Conservation (phyloP, 2,797 vertebrate genomes). For the Halcyon leucocephala region DNA sequence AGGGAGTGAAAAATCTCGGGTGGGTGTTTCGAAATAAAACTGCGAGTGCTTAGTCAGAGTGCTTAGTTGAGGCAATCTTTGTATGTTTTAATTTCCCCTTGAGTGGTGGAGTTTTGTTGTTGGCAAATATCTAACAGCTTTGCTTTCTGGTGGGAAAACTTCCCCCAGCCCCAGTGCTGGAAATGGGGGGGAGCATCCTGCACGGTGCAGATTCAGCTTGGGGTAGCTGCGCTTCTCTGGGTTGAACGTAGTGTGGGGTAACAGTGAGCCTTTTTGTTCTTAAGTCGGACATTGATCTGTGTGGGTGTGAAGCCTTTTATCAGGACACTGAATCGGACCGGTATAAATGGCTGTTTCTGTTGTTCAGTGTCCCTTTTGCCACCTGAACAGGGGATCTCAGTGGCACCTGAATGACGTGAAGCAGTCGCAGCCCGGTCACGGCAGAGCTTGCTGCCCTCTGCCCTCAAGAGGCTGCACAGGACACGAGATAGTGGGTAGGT, state of each 20-base stretch:
- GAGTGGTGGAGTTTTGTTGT: slow-evolving; percentile 5
- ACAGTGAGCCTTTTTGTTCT: neutral
- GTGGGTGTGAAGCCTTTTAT: neutral
- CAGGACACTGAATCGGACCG: neutral
- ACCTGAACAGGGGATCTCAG: neutral
- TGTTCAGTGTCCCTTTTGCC: neutral
- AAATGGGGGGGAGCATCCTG: neutral
- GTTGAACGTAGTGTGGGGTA: neutral
- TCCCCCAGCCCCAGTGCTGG: neutral
- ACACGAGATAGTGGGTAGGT: neutral
- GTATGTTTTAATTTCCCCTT: slow-evolving; percentile 3
- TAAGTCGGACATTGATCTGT: neutral
- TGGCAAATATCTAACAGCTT: slow-evolving; percentile 21
- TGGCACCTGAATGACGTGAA: neutral
- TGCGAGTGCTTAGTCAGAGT: neutral
- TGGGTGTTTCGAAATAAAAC: slow-evolving; percentile 6
- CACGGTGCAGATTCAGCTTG: neutral
- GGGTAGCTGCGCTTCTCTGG: neutral
- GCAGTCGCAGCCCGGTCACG: neutral
- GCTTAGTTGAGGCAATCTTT: neutral
- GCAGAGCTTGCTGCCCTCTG: neutral
- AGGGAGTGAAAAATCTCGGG: neutral
- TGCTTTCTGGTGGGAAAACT: slow-evolving; percentile 45
- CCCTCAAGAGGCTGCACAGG: neutral
- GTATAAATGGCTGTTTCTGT: neutral